Conservation (phyloP, 2,113 vertebrate species). For the Upupa epops region DNA sequence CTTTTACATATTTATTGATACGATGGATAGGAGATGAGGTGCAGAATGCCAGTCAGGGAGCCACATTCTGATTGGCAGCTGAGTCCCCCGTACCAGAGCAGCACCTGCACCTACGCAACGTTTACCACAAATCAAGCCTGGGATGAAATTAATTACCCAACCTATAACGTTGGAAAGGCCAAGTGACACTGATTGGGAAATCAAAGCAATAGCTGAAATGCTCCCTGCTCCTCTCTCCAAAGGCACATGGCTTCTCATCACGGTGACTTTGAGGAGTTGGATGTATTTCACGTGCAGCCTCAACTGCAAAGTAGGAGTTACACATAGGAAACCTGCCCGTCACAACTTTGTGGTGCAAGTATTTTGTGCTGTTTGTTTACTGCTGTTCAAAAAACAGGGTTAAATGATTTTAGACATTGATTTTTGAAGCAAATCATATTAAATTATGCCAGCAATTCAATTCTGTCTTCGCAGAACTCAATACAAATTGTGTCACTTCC, state of each 20-base stretch:
- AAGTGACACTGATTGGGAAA: conserved; percentile 13
- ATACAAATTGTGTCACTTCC: background rate
- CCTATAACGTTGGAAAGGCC: background rate
- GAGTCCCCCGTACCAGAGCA: background rate
- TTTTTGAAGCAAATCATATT: conserved; percentile 3
- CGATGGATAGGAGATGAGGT: background rate
- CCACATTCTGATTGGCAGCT: background rate
- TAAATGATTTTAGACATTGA: background rate
- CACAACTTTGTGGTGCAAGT: background rate
- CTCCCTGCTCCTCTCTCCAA: background rate
- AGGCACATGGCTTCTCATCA: background rate
- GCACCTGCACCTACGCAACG: background rate
- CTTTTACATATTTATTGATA: conserved; percentile 27
- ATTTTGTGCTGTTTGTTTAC: background rate
- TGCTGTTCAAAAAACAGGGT: background rate
- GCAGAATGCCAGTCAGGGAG: background rate
- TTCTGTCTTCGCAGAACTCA: background rate
- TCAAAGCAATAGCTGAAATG: background rate
- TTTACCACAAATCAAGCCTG: background rate
- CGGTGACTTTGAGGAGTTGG: background rate
- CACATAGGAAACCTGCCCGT: background rate
- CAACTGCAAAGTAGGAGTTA: background rate
- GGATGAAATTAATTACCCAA: background rate
- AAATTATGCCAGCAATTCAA: background rate
- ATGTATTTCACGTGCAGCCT: background rate